phyloP scores from a whole-genome alignment of 2,113 vertebrate species.

The Phalacrocorax pelagicus region DNA sequence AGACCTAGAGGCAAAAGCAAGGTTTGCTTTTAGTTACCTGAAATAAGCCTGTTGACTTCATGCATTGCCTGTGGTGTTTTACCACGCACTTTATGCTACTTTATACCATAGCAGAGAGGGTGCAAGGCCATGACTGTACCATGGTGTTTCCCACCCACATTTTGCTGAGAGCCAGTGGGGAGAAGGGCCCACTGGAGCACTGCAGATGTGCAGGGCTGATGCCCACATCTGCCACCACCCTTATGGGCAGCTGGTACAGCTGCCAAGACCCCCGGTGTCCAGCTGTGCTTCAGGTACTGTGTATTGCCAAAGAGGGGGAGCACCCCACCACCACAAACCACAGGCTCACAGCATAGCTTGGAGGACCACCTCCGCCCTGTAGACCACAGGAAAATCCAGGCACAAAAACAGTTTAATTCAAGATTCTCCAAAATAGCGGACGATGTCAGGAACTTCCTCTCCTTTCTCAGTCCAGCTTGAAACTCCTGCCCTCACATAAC shows the following conservation, averaged over 20 bases:
- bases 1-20: background rate
- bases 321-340: background rate
- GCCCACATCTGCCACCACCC: background rate
- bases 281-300: background rate
- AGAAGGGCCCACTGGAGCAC: background rate
- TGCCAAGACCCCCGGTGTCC: rapidly evolving
- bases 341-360: background rate
- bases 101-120: background rate
- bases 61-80: rapidly evolving
- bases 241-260: background rate
- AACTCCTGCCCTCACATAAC: background rate
- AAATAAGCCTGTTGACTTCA: background rate
- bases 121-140: background rate
- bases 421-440: background rate
- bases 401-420: background rate
- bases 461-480: background rate
- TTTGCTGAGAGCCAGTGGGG: background rate
- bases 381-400: background rate
- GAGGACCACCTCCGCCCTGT: background rate
- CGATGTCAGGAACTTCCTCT: background rate
- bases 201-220: background rate
- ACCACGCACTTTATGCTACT: background rate
- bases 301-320: background rate
- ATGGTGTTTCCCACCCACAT: background rate
- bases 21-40: background rate